Percentiles rank a stretch among this genome's conserved stretches.
Conservation (phyloP, 2,888 invertebrate species). For the Holacanthella duospinosa region DNA sequence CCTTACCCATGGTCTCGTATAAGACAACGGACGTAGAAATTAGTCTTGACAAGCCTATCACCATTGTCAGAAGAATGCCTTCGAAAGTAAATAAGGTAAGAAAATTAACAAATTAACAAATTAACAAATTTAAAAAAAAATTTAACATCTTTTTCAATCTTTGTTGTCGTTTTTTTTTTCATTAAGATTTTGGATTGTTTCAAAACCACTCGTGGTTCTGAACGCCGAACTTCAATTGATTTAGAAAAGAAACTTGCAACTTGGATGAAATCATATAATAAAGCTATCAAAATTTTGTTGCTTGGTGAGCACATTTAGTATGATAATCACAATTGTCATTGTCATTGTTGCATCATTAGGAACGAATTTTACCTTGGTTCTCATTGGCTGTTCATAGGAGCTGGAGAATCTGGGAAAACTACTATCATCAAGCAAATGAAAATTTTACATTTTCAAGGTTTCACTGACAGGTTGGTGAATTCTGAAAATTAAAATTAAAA, state of each 20-base stretch:
- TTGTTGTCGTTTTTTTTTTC: too few relatives aligned
- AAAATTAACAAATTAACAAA: background rate
- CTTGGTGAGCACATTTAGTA: conserved; percentile 30
- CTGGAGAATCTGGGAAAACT: conserved; percentile 49
- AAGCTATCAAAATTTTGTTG: conserved; percentile 39
- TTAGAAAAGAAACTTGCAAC: conserved; percentile 38
- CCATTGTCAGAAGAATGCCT: background rate
- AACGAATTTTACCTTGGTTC: background rate
- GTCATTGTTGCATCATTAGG: too few relatives aligned
- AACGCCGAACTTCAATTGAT: conserved; percentile 34
- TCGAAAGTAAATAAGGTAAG: background rate
- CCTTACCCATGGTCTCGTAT: too few relatives aligned
- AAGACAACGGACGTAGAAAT: too few relatives aligned
- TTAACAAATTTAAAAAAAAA: background rate
- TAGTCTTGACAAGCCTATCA: too few relatives aligned
- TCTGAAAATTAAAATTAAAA: conserved; percentile 5
- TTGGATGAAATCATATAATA: conserved; percentile 39
- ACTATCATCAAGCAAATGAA: conserved; percentile 80
- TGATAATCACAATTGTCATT: background rate
- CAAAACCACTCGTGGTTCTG: conserved; percentile 10
- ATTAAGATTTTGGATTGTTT: conserved; percentile 18
- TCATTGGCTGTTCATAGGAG: conserved; percentile 18
- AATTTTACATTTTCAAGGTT: conserved; percentile 69
- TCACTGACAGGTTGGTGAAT: conserved; percentile 52
- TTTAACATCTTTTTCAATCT: background rate